phyloP scores from a whole-genome alignment of 2,797 vertebrate genomes.

The Columba guinea region DNA sequence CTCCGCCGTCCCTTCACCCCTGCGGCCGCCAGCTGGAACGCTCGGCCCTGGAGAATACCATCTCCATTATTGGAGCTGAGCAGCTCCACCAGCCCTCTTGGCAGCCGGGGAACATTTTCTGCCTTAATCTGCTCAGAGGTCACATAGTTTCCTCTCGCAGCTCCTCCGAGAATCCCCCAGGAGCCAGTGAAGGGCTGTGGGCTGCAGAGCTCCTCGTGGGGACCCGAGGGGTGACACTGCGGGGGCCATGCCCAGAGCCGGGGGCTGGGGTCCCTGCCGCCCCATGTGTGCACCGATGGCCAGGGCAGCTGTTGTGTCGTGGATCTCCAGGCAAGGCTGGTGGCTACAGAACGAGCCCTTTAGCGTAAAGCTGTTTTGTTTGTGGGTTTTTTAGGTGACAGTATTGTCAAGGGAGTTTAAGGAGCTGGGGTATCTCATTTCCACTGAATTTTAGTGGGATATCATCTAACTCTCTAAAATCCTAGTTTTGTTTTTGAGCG shows the following conservation, averaged over 20 bases:
- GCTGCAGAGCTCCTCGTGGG: not conserved
- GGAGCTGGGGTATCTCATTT: not conserved
- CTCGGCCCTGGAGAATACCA: conserved; percentile 55
- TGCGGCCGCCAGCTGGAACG: conserved; percentile 19
- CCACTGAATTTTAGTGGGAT: not conserved
- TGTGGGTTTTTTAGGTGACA: not conserved
- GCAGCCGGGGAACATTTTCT: conserved; percentile 61
- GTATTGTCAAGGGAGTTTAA: not conserved
- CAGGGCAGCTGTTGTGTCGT: not conserved
- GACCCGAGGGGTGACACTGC: too few relatives aligned
- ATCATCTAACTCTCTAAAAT: not conserved
- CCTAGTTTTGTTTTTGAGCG: not conserved
- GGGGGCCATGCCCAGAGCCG: too few relatives aligned
- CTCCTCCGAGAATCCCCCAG: conserved; percentile 47
- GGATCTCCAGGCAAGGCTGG: not conserved
- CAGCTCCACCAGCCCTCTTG: conserved; percentile 55
- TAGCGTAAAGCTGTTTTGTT: not conserved
- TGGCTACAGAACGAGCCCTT: not conserved
- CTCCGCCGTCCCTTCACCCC: not conserved
- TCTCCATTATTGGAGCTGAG: conserved; percentile 72
- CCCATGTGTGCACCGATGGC: rapidly evolving
- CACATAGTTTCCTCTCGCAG: conserved; percentile 65
- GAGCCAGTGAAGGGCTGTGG: not conserved
- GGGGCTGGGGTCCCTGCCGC: too few relatives aligned
- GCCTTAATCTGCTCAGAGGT: conserved; percentile 61